A percentile compares a stretch with the other conserved stretches of the same genome.
Conservation (phyloP, 2,888 invertebrate species). For the Homarus gammarus region DNA sequence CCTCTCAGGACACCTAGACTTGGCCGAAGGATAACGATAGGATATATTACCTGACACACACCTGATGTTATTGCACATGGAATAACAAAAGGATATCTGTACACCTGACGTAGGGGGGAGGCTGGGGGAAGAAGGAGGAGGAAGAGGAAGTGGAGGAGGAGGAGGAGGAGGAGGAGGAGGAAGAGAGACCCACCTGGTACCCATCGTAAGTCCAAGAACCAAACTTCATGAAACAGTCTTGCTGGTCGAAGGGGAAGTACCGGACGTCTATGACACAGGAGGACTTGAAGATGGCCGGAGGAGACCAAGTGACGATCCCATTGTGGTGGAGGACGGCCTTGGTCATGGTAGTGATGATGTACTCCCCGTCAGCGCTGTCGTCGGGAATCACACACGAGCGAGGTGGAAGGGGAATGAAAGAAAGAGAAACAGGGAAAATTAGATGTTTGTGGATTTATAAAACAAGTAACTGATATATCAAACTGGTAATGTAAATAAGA, state of each 20-base stretch:
- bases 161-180: too few species aligned
- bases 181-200: constrained; percentile 87
- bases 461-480: not conserved
- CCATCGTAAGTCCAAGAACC: constrained; percentile 97
- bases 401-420: too few species aligned
- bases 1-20: too few species aligned
- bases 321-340: constrained; percentile 94
- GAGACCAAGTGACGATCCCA: constrained; percentile 96
- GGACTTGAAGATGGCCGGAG: constrained; percentile 98
- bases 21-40: too few species aligned
- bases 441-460: constrained; percentile 1
- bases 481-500: constrained; percentile 10
- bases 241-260: constrained; percentile 96
- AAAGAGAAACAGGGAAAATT: not conserved
- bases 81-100: too few species aligned
- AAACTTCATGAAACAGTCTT: constrained; percentile 96
- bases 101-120: too few species aligned
- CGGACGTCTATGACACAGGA: constrained; percentile 94
- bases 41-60: too few species aligned
- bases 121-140: not conserved
- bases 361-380: constrained; percentile 89
- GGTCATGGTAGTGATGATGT: constrained; percentile 94
- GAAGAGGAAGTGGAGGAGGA: not conserved
- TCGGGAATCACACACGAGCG: not conserved
- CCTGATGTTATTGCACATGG: too few species aligned